Base-by-base conservation (phyloP, 2,888 invertebrate species). In the Orchestes rusci region DNA sequence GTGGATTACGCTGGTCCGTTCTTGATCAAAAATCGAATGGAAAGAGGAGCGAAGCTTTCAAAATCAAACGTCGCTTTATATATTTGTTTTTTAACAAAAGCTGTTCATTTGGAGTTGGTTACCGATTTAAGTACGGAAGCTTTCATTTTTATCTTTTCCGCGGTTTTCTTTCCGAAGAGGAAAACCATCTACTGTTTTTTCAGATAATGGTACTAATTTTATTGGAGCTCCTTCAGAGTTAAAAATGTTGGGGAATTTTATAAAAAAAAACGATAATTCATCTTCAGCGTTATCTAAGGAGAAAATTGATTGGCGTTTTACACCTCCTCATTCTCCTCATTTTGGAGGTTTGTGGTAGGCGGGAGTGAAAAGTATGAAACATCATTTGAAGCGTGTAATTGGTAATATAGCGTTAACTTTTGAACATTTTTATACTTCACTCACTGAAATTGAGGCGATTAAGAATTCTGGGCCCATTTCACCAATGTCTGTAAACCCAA, bases 171-270 rank as follows among this genome's bases (percentile, higher is more conserved):
- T 49, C 4, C 40, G 53, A 1, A 41, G 53, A 3, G 57, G 58
- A 4, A 36, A 40, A 15, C 45, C 51, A 1, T 34, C 17, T 5
- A 27, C 36, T 8, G 42, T 57, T 2, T 53, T 37, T 34, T 53
- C 48, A 5, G 56, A 58, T 31, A 51, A 52, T 20, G 57, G 55
- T 1, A 53, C 50, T 2, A 57, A 56, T 33, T 58, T 57, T 31
- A 45, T 54, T 8, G 53, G 52, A 2, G 53, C 58, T 1, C 23
- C 18, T 4, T 42, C 53, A n/a, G 45, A 49, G 17, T 30, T 49
- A 16, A 41, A 43, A 20, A 27, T 29, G 4, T 19, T 48, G 33
- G 45, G 50, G 12, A n/a, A 20, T 4, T 53, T 45, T 53, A 53
- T 17, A 5, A 46, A 55, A 34, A 50, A 49, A 23, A 57, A 56